Base-by-base conservation (phyloP, 2,113 vertebrate genomes). In the Pachyramphus minor region DNA sequence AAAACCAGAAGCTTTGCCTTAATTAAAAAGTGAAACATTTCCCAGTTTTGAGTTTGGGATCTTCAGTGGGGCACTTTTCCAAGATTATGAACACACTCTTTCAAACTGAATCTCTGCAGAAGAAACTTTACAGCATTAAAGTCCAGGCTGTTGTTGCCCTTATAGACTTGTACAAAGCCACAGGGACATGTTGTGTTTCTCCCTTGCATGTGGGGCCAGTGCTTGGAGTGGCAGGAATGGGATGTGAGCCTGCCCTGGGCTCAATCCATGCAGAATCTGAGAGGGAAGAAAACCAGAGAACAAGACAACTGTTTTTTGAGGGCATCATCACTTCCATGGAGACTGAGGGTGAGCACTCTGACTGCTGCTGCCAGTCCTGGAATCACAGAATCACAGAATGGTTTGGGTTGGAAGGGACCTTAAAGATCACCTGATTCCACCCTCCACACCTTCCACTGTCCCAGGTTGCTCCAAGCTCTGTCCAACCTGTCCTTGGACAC, bases 101-200 rank as follows among this genome's bases (percentile, higher is more conserved):
- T 44, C 56, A 25, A 28, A 25, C 4, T 8, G 37, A 18, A 19
- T 27, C 27, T 79, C 66, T 64, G 14, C 0, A 5, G 67, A 12
- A 27, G n/a, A n/a, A 75, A 1, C 13, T 6, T 4, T 5, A 3
- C 37, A 75, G 64, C 59, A 2, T 5, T 7, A 0, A 13, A 5
- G 33, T 19, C 73, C 63, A 39, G 82, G 3, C 24, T 35, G 19
- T 30, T 16, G n/a, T 25, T 53, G 47, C 42, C 49, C 52, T 21
- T 2, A 3, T 2, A 1, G 6, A 11, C 28, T 21, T 47, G 59
- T 9, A 11, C 19, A 14, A 1, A 41, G 30, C 53, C 2, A 1
- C 5, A 24, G 64, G 75, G 39, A 77, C 30, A 6, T 1, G 0
- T 7, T 18, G 0, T 17, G 1, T 23, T 41, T 35, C 50, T 66